Evolutionary conservation across 2,113 vertebrate genomes (phyloP), one percentile per base, ranked within the genome.

Genomic region (Chaetura pelagica): DNA sequence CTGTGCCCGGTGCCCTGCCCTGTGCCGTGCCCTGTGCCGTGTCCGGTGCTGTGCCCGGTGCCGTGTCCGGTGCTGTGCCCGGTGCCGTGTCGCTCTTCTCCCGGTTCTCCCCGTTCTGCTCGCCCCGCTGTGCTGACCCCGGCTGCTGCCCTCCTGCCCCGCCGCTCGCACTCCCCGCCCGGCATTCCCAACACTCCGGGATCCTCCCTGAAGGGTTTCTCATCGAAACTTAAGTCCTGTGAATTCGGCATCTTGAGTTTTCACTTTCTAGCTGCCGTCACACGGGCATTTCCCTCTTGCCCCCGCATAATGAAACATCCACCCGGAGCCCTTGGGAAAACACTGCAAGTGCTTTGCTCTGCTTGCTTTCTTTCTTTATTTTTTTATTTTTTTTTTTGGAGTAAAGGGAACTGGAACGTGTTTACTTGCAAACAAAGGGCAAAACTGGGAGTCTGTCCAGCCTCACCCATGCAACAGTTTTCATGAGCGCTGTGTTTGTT

Each of bases 281-380:
- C 51, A 3, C 49, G 10, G 69, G 10, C 24, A 5, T 14, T 15
- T 16, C 22, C 32, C 10, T 74, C 49, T 44, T 13, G 44, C 59
- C 22, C 2, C 15, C 67, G 4, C 32, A 7, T 4, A 23, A 19
- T 2, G 34, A 35, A 62, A 46, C 0, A 17, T 1, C 17, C 7
- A 8, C 46, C 8, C 6, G 51, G 32, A n/a, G n/a, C 6, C 15
- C 44, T 9, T 15, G 24, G 14, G 63, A 26, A 58, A 69, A 80
- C 63, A 34, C 3, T 76, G 52, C 12, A 4, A 13, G 15, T 35
- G 55, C 3, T 64, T 73, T 4, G 11, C 8, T n/a, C n/a, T n/a
- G n/a, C n/a, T n/a, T n/a, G n/a, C n/a, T n/a, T n/a, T n/a, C n/a
- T n/a, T n/a, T n/a, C n/a, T n/a, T n/a, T n/a, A n/a, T n/a, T n/a